Conservation (phyloP, 2,797 vertebrate species). For the Rachycentron canadum region DNA sequence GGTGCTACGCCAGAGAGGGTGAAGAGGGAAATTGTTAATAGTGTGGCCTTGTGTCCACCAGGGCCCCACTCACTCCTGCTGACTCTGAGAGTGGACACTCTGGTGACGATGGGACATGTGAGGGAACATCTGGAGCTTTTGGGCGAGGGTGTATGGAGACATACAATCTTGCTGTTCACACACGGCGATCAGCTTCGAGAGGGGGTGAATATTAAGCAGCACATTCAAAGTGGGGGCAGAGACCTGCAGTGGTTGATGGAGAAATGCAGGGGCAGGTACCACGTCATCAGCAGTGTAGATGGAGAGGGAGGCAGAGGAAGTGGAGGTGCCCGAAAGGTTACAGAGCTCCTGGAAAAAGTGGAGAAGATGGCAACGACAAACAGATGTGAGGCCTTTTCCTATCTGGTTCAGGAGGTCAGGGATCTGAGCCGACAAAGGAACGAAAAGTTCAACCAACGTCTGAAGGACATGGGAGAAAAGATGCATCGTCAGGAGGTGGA, state of each 20-base stretch:
- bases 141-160: slow-evolving; percentile 81
- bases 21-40: slow-evolving; percentile 77
- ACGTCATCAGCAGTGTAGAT: slow-evolving; percentile 72
- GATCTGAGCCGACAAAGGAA: slow-evolving; percentile 78
- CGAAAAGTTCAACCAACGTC: slow-evolving; percentile 77
- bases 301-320: slow-evolving; percentile 44
- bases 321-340: slow-evolving; percentile 45
- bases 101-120: slow-evolving; percentile 67
- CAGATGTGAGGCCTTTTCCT: slow-evolving; percentile 81
- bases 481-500: slow-evolving; percentile 78
- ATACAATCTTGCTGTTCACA: slow-evolving; percentile 83
- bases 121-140: slow-evolving; percentile 82
- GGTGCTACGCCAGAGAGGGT: slow-evolving; percentile 80
- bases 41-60: slow-evolving; percentile 78
- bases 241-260: slow-evolving; percentile 81
- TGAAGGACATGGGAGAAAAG: slow-evolving; percentile 79
- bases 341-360: slow-evolving; percentile 81
- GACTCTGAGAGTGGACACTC: slow-evolving; percentile 79
- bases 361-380: slow-evolving; percentile 82
- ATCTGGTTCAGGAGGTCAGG: slow-evolving; percentile 79
- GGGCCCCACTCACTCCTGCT: slow-evolving; percentile 84
- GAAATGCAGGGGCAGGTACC: slow-evolving; percentile 80
- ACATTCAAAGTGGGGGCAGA: slow-evolving; percentile 79
- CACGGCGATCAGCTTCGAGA: slow-evolving; percentile 83
- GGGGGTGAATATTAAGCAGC: slow-evolving; percentile 81